Evolutionary conservation across 2,113 vertebrate species (phyloP).

Genomic region (Coregonus clupeaformis): DNA sequence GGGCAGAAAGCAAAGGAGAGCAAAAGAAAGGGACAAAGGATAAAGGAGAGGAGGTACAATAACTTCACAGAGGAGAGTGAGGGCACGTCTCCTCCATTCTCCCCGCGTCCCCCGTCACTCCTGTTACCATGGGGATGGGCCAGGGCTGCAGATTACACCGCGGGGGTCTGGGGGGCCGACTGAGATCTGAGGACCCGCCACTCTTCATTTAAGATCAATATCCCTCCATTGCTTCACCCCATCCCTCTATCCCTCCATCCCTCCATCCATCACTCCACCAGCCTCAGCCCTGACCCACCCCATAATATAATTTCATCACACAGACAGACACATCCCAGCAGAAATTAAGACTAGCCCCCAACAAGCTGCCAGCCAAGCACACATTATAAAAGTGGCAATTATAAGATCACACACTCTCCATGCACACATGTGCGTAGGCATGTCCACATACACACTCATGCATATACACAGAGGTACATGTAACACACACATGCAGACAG

Average conservation of each 20-base stretch:
- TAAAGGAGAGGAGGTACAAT: constrained; percentile 15
- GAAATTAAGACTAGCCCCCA: too few relatives aligned
- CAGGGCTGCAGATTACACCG: constrained; percentile 79
- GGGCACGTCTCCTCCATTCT: background rate
- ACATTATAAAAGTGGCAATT: background rate
- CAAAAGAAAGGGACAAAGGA: background rate
- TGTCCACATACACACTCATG: background rate
- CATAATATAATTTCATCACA: background rate
- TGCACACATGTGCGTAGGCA: background rate
- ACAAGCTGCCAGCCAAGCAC: background rate
- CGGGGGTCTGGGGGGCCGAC: constrained; percentile 77
- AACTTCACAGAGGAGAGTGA: background rate
- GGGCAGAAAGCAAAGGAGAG: background rate
- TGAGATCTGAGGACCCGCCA: constrained; percentile 85
- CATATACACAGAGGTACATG: background rate
- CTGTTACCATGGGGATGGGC: constrained; percentile 79
- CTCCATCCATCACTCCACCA: background rate
- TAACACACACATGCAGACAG: constrained; percentile 7
- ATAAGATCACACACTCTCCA: background rate
- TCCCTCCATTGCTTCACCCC: constrained; percentile 80
- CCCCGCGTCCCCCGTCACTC: constrained; percentile 52
- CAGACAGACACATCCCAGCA: background rate
- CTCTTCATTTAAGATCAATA: constrained; percentile 91
- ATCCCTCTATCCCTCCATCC: constrained; percentile 28
- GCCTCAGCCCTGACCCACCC: background rate